Conservation (phyloP, 2,797 vertebrate species). For the Prionace glauca region DNA sequence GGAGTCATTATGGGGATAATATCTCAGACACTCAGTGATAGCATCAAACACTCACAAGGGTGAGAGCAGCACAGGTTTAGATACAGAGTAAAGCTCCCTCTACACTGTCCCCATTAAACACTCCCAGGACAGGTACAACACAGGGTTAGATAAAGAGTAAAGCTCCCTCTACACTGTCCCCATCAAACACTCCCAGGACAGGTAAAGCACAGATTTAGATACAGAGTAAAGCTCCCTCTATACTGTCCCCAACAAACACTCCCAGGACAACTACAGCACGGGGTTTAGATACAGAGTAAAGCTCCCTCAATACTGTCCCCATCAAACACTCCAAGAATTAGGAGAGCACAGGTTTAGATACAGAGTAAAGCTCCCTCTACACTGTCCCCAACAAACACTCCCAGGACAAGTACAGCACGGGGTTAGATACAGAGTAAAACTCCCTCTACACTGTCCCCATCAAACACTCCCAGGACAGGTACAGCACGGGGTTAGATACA, state of each 20-base stretch:
- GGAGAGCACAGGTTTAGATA: no score
- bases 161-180: no score
- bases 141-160: neutral
- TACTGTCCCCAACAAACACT: neutral
- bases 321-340: no score
- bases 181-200: no score
- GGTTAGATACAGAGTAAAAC: neutral
- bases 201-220: neutral
- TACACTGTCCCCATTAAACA: neutral
- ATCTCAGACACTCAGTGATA: neutral
- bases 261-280: neutral
- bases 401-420: neutral
- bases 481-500: neutral
- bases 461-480: neutral
- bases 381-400: no score
- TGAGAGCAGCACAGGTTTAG: neutral
- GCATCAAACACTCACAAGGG: neutral
- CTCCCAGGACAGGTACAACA: neutral
- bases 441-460: neutral
- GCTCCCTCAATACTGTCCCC: neutral
- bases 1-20: neutral
- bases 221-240: slow-evolving; percentile 4
- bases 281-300: neutral
- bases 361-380: neutral
- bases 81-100: neutral